Conservation (phyloP, 2,888 invertebrate species). For the Magallana nippona region DNA sequence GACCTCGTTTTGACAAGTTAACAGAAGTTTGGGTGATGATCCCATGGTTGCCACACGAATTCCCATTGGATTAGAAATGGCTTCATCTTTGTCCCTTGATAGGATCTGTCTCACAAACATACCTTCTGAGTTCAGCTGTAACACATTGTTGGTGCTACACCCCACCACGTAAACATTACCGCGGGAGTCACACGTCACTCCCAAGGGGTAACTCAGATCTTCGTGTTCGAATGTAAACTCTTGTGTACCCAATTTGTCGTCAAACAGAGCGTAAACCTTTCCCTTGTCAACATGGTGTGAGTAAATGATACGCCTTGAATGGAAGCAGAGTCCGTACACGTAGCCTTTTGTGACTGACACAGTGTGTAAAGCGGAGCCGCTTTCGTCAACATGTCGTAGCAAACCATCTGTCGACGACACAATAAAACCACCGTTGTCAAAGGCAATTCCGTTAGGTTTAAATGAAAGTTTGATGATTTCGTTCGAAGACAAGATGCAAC, state of each 20-base stretch:
- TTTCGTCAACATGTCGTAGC: neutral
- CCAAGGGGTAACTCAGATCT: neutral
- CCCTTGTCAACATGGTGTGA: slow-evolving; percentile 10
- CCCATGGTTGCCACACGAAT: neutral
- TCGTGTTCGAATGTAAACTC: slow-evolving; percentile 25
- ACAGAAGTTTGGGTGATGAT: neutral
- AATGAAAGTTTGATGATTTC: slow-evolving; percentile 1
- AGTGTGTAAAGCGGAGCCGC: neutral
- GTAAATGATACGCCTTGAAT: slow-evolving; percentile 22
- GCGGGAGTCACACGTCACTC: neutral
- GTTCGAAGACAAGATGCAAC: neutral
- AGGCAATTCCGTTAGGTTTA: slow-evolving; percentile 8
- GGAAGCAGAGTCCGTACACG: slow-evolving; percentile 2
- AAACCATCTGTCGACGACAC: neutral
- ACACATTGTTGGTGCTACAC: slow-evolving; percentile 22
- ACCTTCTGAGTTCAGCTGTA: neutral
- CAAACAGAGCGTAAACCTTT: neutral
- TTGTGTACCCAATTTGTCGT: neutral
- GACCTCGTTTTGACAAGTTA: slow-evolving; percentile 19
- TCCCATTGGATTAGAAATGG: slow-evolving; percentile 2
- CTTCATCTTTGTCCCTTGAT: neutral
- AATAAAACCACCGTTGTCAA: neutral
- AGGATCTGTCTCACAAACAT: neutral
- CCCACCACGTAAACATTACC: slow-evolving; percentile 10
- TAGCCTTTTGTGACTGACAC: neutral